A percentile compares a stretch with the other conserved stretches of the same genome.
Conservation (phyloP, 2,888 invertebrate genomes). For the Unio delphinus region DNA sequence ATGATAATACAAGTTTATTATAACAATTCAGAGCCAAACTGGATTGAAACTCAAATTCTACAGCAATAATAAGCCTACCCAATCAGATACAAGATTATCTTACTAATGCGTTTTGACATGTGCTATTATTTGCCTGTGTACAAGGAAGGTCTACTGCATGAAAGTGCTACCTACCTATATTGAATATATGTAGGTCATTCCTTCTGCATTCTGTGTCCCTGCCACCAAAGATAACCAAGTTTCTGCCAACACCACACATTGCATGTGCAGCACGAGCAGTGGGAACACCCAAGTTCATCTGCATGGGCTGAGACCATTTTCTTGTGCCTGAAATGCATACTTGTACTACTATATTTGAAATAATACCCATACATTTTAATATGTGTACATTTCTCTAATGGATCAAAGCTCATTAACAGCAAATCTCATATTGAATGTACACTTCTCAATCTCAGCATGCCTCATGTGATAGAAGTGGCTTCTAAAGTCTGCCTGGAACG, state of each 20-base stretch:
- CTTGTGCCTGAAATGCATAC: conserved; percentile 44
- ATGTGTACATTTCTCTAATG: too few species aligned
- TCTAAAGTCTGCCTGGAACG: too few species aligned
- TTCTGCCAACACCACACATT: conserved; percentile 61
- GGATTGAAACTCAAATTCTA: too few species aligned
- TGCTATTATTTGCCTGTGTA: background rate
- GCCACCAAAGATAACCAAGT: conserved; percentile 68
- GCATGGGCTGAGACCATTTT: conserved; percentile 67
- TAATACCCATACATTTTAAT: too few species aligned
- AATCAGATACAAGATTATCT: too few species aligned
- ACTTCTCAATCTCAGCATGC: too few species aligned
- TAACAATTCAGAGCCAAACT: too few species aligned
- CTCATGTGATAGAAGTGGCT: too few species aligned
- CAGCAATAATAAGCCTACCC: too few species aligned
- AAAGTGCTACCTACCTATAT: conserved; percentile 56
- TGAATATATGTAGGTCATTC: conserved; percentile 68
- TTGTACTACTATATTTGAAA: background rate
- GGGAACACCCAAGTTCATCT: conserved; percentile 67
- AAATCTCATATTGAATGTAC: too few species aligned
- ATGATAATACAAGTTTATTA: too few species aligned
- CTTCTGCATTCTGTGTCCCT: conserved; percentile 61
- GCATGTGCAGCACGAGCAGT: conserved; percentile 66
- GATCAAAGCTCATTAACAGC: too few species aligned
- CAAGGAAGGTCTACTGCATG: background rate
- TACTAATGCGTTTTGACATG: background rate